phyloP scores from a whole-genome alignment of 2,797 vertebrate species.

The Esox lucius region DNA sequence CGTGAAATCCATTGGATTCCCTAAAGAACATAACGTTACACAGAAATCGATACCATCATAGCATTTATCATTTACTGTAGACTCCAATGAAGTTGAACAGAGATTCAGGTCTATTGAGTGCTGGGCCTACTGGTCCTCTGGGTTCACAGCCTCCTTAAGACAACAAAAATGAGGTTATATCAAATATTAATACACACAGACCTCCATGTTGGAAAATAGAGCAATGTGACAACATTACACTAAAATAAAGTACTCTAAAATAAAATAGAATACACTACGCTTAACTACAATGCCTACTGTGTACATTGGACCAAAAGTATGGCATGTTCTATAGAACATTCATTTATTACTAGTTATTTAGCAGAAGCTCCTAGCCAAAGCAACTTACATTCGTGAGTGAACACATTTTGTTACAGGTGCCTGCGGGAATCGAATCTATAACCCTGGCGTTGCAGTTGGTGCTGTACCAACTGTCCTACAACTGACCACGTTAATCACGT shows the following conservation, averaged over 20 bases:
- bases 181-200: slow-evolving; percentile 32
- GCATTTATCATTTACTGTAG: not conserved
- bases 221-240: too few species aligned
- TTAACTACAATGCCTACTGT: not conserved
- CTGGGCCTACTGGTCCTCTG: not conserved
- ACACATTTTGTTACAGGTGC: too few species aligned
- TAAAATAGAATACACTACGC: not conserved
- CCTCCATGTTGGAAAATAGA: not conserved
- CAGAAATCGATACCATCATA: slow-evolving; percentile 3
- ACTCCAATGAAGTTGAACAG: not conserved
- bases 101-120: not conserved
- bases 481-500: too few species aligned
- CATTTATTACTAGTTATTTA: too few species aligned
- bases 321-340: too few species aligned
- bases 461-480: too few species aligned
- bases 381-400: too few species aligned
- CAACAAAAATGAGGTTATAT: slow-evolving; percentile 19
- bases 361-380: too few species aligned
- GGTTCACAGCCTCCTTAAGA: slow-evolving; percentile 6
- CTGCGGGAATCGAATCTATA: too few species aligned
- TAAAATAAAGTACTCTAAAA: too few species aligned
- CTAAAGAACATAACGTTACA: slow-evolving; percentile 9
- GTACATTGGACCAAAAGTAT: too few species aligned
- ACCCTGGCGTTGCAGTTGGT: too few species aligned
- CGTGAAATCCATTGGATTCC: not conserved